Percentiles rank a stretch among this genome's conserved stretches.
These are phyloP conservation scores for Vidua chalybeata DNA, from an alignment of 2,113 vertebrate species.

Conservation along the genomic window DNA sequence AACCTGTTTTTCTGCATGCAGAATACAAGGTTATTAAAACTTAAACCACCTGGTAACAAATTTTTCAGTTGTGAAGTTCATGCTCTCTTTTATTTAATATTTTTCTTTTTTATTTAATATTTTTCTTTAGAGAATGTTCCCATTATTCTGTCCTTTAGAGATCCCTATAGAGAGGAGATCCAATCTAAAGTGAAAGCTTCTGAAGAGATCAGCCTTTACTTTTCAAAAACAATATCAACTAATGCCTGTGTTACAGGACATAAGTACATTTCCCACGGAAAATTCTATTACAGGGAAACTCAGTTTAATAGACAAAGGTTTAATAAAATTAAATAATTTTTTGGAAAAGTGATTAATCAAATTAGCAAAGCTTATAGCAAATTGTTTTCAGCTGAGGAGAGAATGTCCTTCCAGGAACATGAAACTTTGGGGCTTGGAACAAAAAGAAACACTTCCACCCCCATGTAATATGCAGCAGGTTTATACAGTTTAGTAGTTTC, in stretches of 20 bases:
- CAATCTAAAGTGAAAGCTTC: not conserved
- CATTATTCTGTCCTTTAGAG: not conserved
- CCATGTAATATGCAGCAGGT: not conserved
- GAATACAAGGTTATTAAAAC: not conserved
- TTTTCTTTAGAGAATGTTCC: not conserved
- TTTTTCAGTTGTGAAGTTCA: not conserved
- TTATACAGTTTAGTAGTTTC: not conserved
- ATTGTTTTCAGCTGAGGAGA: not conserved
- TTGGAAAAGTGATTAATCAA: not conserved
- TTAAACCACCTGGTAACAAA: not conserved
- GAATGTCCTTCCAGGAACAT: not conserved
- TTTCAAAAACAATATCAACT: not conserved
- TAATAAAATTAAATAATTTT: not conserved
- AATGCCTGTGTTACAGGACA: not conserved
- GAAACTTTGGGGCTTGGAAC: not conserved
- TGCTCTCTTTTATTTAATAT: not conserved
- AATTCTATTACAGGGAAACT: not conserved
- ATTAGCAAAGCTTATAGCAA: fast-evolving
- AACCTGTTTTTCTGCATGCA: not conserved
- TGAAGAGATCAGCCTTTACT: not conserved
- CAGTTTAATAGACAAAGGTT: not conserved
- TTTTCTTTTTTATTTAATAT: not conserved
- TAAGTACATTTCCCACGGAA: not conserved
- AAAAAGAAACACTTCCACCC: not conserved
- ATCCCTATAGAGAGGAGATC: not conserved